Evolutionary conservation across 2,888 invertebrate genomes (phyloP).

Genomic region (Rotaria socialis): DNA sequence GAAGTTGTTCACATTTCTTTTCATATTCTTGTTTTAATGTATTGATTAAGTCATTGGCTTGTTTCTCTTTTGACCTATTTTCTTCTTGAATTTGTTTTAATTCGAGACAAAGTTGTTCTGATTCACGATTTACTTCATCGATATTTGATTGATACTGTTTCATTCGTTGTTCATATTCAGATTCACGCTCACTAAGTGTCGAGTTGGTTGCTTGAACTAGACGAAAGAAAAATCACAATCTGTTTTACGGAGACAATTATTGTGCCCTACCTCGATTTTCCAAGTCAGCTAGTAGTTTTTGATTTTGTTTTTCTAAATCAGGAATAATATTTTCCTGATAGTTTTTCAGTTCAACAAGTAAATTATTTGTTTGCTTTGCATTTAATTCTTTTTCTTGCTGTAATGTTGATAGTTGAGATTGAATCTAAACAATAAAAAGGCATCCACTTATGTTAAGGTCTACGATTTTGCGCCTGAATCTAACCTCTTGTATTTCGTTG

Average conservation of each 20-base stretch:
- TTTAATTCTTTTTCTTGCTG: background rate
- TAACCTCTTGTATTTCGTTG: background rate
- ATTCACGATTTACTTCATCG: background rate
- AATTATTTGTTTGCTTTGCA: background rate
- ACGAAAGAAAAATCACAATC: background rate
- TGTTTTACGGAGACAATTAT: background rate
- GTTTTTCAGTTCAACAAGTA: background rate
- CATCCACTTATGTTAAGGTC: background rate
- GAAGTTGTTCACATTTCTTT: background rate
- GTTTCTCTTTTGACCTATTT: background rate
- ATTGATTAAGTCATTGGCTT: background rate
- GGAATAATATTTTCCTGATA: constrained; percentile 12
- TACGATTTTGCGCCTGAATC: background rate
- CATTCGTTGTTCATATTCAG: background rate
- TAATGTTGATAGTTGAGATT: background rate
- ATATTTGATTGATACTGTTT: constrained; percentile 6
- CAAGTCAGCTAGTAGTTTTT: background rate
- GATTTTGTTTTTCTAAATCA: background rate
- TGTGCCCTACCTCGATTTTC: background rate
- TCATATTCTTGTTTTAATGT: background rate
- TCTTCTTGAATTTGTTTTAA: constrained; percentile 24
- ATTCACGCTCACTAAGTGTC: background rate
- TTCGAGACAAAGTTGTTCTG: background rate
- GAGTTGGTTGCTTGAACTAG: background rate
- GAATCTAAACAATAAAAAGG: background rate